Percentiles rank a stretch among this genome's conserved stretches.
These are phyloP conservation scores for Catocala sponsa DNA, from an alignment of 2,888 invertebrate species.

Conservation along the genomic window DNA sequence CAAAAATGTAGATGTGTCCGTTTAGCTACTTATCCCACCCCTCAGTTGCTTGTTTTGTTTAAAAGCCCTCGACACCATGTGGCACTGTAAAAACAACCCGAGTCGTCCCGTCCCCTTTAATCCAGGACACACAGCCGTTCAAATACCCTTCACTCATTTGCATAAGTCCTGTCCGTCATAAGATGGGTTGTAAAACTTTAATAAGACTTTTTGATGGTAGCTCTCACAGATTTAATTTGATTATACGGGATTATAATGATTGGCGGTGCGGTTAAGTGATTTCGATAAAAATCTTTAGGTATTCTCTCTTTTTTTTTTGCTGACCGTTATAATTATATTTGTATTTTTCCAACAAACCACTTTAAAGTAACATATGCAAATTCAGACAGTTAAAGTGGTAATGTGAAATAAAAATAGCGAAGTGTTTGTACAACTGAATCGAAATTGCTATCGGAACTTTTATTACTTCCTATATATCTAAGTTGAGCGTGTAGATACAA, in stretches of 20 bases:
- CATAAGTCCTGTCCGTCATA: conserved; percentile 82
- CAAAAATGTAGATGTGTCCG: conserved; percentile 52
- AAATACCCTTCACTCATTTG: conserved; percentile 81
- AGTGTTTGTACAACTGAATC: conserved; percentile 55
- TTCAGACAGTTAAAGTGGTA: conserved; percentile 40
- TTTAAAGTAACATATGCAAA: conserved; percentile 31
- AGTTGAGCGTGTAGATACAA: conserved; percentile 58
- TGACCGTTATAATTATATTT: neutral
- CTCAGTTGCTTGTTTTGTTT: conserved; percentile 64
- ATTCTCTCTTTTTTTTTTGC: neutral
- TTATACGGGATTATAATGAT: conserved; percentile 65
- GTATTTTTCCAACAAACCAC: neutral
- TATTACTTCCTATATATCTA: conserved; percentile 69
- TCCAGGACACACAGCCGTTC: conserved; percentile 69
- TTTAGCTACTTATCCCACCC: conserved; percentile 61
- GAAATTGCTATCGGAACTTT: conserved; percentile 70
- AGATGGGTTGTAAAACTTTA: conserved; percentile 79
- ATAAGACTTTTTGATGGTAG: conserved; percentile 75
- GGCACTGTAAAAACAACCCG: conserved; percentile 80
- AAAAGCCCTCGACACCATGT: conserved; percentile 75
- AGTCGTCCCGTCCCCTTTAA: conserved; percentile 71
- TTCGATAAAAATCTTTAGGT: conserved; percentile 34
- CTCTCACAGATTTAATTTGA: conserved; percentile 70
- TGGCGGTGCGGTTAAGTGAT: conserved; percentile 39
- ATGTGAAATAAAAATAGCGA: conserved; percentile 44